phyloP scores from a whole-genome alignment of 2,113 vertebrate genomes.

The Morone saxatilis region DNA sequence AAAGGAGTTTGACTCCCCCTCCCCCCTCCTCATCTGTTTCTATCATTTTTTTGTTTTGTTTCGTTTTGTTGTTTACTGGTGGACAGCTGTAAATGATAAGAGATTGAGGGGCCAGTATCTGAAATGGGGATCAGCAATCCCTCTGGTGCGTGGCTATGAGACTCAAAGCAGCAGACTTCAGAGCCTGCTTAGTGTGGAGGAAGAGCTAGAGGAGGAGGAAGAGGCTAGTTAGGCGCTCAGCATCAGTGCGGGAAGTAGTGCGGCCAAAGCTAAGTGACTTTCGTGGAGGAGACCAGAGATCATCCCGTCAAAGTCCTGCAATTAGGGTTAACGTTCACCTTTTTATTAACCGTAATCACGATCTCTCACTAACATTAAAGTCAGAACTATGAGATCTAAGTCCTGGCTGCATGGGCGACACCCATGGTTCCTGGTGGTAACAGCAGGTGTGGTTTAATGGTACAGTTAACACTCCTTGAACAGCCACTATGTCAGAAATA shows the following conservation, averaged over 20 bases:
- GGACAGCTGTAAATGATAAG: constrained; percentile 88
- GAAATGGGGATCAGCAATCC: constrained; percentile 87
- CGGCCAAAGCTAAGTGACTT: not conserved
- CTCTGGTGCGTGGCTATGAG: constrained; percentile 81
- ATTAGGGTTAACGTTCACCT: not conserved
- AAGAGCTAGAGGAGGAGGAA: constrained; percentile 48
- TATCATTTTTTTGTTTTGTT: constrained; percentile 83
- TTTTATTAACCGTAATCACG: not conserved
- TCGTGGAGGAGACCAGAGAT: not conserved
- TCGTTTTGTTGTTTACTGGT: constrained; percentile 85
- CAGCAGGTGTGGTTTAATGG: no score
- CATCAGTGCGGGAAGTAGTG: not conserved
- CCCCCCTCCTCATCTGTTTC: constrained; percentile 74
- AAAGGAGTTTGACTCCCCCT: constrained; percentile 65
- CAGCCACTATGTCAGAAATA: no score
- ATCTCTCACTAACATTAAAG: not conserved
- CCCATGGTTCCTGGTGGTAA: no score
- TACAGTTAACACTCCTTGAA: no score
- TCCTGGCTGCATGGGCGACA: no score
- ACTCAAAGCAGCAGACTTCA: constrained; percentile 74
- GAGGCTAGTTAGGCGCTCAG: constrained; percentile 5
- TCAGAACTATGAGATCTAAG: no score
- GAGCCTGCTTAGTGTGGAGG: constrained; percentile 56
- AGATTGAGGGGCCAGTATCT: constrained; percentile 83
- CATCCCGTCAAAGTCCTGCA: not conserved